Base-by-base conservation (phyloP, 2,797 vertebrate genomes). In the Ptychobarbus kaznakovi region DNA sequence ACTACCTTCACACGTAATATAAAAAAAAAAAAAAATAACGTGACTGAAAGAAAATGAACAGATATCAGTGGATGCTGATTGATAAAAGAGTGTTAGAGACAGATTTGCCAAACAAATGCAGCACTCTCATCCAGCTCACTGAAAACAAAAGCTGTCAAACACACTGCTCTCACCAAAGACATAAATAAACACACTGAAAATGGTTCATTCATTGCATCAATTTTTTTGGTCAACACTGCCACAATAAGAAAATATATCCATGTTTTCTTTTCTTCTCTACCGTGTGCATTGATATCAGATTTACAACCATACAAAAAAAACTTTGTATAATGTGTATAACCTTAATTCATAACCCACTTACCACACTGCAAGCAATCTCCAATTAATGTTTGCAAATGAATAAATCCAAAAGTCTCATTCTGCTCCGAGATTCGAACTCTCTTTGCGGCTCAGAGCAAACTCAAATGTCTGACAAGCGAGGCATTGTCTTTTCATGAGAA, bases 401-500 rank as follows among this genome's bases (percentile, higher is more conserved):
- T 49, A 25, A 72, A 80, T 82, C 81, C 84, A 49, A 38, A 66
- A n/a, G 38, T 20, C 25, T 20, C n/a, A 53, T 32, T 75, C 77
- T 79, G 70, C 58, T 70, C 38, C 28, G 18, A n/a, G 70, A 28
- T 79, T 80, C 32, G 25, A 89, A 86, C 89, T 88, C 92, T 91
- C 92, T 89, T 89, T 90, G 88, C 66, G 89, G 81, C 88, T 86
- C 83, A 8, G 83, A 90, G 83, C 87, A 82, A 88, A 85, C 88
- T 83, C 90, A 89, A 93, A 90, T 93, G 93, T 73, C 65, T 46
- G 89, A 83, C 85, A 85, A 86, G 84, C 87, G 90, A 92, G 92
- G 91, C 91, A 92, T 92, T 89, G 90, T 91, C 92, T 94, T 92
- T 94, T 92, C 86, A 94, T 42, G 65, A 89, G 83, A 84, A 91